Evolutionary conservation across 1,140 invertebrate genomes (phyloP).

Genomic region (Drosophila saltans): DNA sequence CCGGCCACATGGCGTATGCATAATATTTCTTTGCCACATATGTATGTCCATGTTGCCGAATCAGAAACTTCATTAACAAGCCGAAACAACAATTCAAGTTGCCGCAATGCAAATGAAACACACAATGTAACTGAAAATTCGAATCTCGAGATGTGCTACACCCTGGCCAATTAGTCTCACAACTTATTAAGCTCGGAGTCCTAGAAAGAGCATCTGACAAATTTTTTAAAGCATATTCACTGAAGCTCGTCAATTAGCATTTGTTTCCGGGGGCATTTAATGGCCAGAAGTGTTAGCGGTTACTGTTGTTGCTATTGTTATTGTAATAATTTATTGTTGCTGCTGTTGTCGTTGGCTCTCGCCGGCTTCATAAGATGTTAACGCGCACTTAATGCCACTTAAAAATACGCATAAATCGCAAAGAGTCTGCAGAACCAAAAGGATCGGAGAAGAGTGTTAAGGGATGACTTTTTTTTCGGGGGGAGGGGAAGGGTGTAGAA

Average conservation of each 20-base stretch:
- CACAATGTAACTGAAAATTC: slow-evolving; percentile 2
- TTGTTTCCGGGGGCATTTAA: slow-evolving; percentile 61
- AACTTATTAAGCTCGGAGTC: slow-evolving; percentile 58
- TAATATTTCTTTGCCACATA: slow-evolving; percentile 69
- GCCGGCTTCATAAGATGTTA: slow-evolving; percentile 75
- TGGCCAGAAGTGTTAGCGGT: slow-evolving; percentile 26
- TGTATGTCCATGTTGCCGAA: slow-evolving; percentile 39
- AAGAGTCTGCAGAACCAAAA: slow-evolving; percentile 14
- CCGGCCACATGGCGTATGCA: slow-evolving; percentile 65
- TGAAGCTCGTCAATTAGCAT: slow-evolving; percentile 67
- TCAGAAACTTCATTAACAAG: slow-evolving; percentile 63
- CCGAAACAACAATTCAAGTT: slow-evolving; percentile 39
- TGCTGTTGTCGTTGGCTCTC: slow-evolving; percentile 22
- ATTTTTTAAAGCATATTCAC: slow-evolving; percentile 50
- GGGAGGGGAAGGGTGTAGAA: background rate
- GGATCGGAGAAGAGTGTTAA: background rate
- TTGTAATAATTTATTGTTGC: slow-evolving; percentile 69
- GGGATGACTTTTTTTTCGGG: background rate
- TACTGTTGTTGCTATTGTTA: slow-evolving; percentile 28
- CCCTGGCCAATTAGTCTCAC: slow-evolving; percentile 54
- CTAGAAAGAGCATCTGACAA: slow-evolving; percentile 17
- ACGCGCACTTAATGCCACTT: slow-evolving; percentile 81
- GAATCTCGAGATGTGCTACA: slow-evolving; percentile 23
- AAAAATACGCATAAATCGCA: slow-evolving; percentile 79
- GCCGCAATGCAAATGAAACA: slow-evolving; percentile 61